Percentiles rank a stretch among this genome's conserved stretches.
Conservation (phyloP, 1,140 invertebrate species). For the Zaprionus capensis region DNA sequence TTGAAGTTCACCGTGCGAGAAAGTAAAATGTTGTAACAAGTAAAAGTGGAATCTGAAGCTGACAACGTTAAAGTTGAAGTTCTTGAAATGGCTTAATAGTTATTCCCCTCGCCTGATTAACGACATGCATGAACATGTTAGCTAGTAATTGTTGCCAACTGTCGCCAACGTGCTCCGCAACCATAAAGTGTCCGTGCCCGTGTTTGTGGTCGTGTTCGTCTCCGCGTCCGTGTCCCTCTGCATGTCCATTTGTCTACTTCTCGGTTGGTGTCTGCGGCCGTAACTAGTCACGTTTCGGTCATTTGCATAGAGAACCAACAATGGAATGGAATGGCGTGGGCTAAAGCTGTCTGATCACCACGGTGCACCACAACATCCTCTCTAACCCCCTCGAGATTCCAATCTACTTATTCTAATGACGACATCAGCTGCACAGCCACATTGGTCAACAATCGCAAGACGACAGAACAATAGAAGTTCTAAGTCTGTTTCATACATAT, state of each 20-base stretch:
- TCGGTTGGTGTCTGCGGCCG: constrained; percentile 39
- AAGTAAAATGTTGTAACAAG: constrained; percentile 49
- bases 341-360: constrained; percentile 50
- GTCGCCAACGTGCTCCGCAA: constrained; percentile 34
- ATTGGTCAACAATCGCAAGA: constrained; percentile 1
- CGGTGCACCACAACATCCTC: constrained; percentile 25
- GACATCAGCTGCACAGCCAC: constrained; percentile 40
- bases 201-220: constrained; percentile 27
- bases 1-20: constrained; percentile 55
- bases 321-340: constrained; percentile 61
- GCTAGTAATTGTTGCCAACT: background rate
- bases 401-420: constrained; percentile 57
- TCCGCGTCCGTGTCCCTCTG: constrained; percentile 16
- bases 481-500: constrained; percentile 19
- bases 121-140: constrained; percentile 16
- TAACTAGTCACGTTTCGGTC: constrained; percentile 73
- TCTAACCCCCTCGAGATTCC: constrained; percentile 55
- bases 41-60: constrained; percentile 46
- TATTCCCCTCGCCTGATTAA: constrained; percentile 34
- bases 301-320: constrained; percentile 71
- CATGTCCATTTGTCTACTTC: constrained; percentile 27
- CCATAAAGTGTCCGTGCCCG: constrained; percentile 38
- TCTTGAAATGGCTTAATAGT: constrained; percentile 31
- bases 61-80: constrained; percentile 21
- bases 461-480: constrained; percentile 6